Evolutionary conservation across 2,113 vertebrate genomes (phyloP).

Genomic region (Tachycineta bicolor): DNA sequence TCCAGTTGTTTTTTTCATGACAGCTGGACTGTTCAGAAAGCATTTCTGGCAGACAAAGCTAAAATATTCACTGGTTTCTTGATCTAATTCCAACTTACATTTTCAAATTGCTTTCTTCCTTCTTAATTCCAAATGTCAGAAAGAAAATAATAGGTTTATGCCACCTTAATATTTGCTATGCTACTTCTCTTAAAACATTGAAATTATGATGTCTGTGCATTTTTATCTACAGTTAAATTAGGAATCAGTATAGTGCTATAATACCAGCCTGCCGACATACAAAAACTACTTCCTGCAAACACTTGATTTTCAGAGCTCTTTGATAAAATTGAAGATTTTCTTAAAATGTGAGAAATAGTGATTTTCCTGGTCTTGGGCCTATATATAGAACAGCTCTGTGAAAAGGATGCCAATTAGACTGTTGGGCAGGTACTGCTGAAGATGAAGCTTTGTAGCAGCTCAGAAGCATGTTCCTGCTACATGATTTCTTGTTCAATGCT

Average conservation of each 20-base stretch:
- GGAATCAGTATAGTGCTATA: neutral
- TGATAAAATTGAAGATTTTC: neutral
- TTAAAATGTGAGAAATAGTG: neutral
- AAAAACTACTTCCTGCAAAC: neutral
- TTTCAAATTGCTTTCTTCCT: conserved; percentile 10
- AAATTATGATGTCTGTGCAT: neutral
- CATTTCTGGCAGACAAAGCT: neutral
- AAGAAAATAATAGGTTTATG: neutral
- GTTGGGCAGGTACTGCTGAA: neutral
- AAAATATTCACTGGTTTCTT: conserved; percentile 6
- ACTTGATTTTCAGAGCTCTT: neutral
- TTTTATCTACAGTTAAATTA: conserved; percentile 4
- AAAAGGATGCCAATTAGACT: neutral
- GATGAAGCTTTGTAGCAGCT: neutral
- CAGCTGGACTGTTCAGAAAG: neutral
- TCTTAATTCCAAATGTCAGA: conserved; percentile 17
- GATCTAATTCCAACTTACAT: neutral
- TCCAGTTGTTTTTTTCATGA: neutral
- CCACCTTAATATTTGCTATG: neutral
- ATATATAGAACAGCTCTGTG: neutral
- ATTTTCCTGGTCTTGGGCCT: neutral
- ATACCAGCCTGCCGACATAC: neutral
- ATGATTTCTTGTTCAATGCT: neutral
- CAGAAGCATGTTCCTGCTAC: neutral
- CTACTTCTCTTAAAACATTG: neutral